phyloP scores from a whole-genome alignment of 2,113 vertebrate species.

The Platichthys flesus region DNA sequence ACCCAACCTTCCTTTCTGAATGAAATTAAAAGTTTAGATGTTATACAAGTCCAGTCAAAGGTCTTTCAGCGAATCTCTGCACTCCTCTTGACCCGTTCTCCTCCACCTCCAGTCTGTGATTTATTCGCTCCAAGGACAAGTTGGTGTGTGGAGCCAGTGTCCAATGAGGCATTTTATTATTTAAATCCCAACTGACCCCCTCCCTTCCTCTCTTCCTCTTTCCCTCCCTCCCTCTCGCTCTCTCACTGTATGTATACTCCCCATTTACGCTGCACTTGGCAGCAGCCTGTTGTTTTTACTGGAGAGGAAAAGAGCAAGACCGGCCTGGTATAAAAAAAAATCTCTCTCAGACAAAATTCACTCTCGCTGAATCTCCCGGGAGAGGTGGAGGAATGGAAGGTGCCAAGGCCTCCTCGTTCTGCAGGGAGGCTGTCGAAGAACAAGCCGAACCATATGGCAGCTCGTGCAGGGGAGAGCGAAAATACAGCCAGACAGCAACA shows the following conservation, averaged over 20 bases:
- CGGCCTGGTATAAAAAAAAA: constrained; percentile 56
- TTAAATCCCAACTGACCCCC: constrained; percentile 49
- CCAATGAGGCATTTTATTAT: constrained; percentile 77
- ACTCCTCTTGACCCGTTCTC: constrained; percentile 21
- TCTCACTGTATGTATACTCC: constrained; percentile 68
- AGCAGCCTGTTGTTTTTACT: constrained; percentile 74
- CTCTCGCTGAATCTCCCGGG: constrained; percentile 48
- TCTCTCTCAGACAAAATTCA: constrained; percentile 64
- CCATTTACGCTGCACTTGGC: constrained; percentile 79
- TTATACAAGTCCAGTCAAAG: not conserved
- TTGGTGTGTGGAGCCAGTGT: constrained; percentile 62
- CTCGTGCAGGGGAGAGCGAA: constrained; percentile 19
- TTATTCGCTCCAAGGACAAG: constrained; percentile 61
- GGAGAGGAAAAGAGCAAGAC: constrained; percentile 77
- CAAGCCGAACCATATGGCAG: constrained; percentile 47
- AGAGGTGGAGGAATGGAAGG: constrained; percentile 37
- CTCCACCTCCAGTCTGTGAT: constrained; percentile 41
- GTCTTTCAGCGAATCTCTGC: not conserved
- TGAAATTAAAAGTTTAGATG: not conserved
- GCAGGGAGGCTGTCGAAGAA: constrained; percentile 42
- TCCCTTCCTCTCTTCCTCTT: constrained; percentile 15
- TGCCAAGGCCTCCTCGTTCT: constrained; percentile 61
- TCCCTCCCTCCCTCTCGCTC: constrained; percentile 9
- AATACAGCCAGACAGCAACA: constrained; percentile 13
- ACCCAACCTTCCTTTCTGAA: too few relatives aligned